Evolutionary conservation across 2,888 invertebrate genomes (phyloP), one percentile per base, ranked within the genome.

Genomic region (Blastobasis lacticolella): DNA sequence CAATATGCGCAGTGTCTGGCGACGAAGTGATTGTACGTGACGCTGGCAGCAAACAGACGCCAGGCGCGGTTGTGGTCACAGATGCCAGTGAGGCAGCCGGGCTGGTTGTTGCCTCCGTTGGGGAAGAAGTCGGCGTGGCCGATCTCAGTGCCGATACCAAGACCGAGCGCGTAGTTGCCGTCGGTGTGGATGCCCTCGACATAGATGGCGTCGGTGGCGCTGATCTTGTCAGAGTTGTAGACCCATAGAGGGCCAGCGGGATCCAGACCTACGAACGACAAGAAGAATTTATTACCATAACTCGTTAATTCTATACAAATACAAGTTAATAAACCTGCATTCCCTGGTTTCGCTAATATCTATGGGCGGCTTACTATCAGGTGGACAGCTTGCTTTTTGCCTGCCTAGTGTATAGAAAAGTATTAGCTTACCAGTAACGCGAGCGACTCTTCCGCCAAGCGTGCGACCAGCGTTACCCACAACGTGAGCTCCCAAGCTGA

Each of bases 41-140:
- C 58, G 0, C 71, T 70, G 0, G 75, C 59, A 1, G 69, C 75
- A 43, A 71, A 75, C 1, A 71, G 50, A 40, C 72, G 63, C 62
- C 67, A 75, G 3, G 75, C 62, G 8, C 74, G 63, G 23, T 63
- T 63, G 55, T 75, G 77, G 42, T 68, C 60, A 57, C 76, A 77
- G 1, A 63, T 6, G n/a, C 4, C 10, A 43, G 59, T 57, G 0
- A 56, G 0, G 45, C 73, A 74, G 5, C 69, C 71, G 5, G 72
- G 70, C 38, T 71, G 69, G 6, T 57, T 56, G n/a, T 48, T 59
- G 8, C 90, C 90, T 47, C 81, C 77, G 61, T 90, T 90, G 6
- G 89, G 88, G 79, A 85, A 90, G 66, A 90, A 90, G 64, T 90
- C 90, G 0, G 69, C 87, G 55, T 89, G 75, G 0, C 82, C 89